Evolutionary conservation across 2,113 vertebrate species (phyloP), one percentile per base, ranked within the genome.

Genomic region (Patagioenas fasciata): DNA sequence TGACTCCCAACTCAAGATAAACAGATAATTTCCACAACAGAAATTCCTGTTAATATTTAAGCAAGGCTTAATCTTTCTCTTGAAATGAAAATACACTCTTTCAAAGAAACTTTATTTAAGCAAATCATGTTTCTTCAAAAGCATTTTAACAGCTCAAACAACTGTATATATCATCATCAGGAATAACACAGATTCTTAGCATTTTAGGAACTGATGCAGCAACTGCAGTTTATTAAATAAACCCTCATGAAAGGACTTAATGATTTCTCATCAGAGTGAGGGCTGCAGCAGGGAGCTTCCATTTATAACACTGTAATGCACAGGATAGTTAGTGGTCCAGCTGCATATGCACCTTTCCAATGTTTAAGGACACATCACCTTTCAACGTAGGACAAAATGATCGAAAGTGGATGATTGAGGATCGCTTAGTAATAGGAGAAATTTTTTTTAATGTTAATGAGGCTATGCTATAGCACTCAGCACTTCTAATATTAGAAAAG

Each of bases 401-500:
- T 28, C 7, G 2, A 21, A 86, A 78, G 40, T 34, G 23, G 31
- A 79, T 93, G 80, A 90, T 71, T 72, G 80, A 89, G 57, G 44
- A 87, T 71, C 1, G 0, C 28, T 51, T 60, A 79, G n/a, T 34
- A 81, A 81, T 7, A 90, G 25, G 11, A 70, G 34, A 67, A 28
- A 13, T 28, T 17, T 15, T 28, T 54, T 64, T 77, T 84, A 31
- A 38, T 75, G 61, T 51, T 92, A 89, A 89, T 87, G 58, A 94
- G 73, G 44, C 47, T 96, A n/a, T 4, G 1, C 23, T 56, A 57
- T 78, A 88, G 61, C 73, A 83, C 50, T 92, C 86, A 89, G 61
- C 69, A 47, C 53, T 87, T 74, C 80, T 93, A 79, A 81, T 94
- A 91, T 91, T 94, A 92, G 95, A 89, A 88, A 81, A 91, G 51